These are phyloP conservation scores for Cottus gobio DNA, from an alignment of 2,113 vertebrate species.

Conservation along the genomic window DNA sequence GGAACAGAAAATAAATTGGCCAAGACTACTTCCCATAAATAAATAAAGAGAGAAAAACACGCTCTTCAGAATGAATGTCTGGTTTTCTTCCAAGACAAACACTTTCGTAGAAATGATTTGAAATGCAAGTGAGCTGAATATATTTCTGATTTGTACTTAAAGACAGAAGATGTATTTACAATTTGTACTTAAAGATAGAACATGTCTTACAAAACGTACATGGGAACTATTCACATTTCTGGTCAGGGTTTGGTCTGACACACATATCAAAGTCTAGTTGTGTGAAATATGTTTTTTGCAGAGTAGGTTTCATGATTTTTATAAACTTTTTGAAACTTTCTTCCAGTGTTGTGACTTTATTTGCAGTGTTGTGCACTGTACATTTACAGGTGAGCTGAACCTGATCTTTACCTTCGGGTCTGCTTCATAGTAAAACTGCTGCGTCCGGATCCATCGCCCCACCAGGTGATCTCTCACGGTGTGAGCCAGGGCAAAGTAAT, in stretches of 20 bases:
- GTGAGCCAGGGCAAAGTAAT: constrained; percentile 93
- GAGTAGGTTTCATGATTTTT: neutral
- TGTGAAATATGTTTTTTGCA: neutral
- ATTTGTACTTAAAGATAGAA: neutral
- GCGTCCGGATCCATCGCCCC: constrained; percentile 94
- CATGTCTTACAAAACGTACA: neutral
- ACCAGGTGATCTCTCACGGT: constrained; percentile 95
- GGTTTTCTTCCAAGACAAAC: constrained; percentile 1
- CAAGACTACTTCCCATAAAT: neutral
- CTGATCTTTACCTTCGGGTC: constrained; percentile 89
- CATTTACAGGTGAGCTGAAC: neutral
- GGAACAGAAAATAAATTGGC: neutral
- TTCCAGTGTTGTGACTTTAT: neutral
- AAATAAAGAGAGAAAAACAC: neutral
- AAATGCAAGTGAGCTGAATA: neutral
- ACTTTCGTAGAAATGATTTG: neutral
- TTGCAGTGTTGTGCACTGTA: neutral
- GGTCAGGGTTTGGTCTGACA: neutral
- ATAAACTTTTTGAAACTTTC: neutral
- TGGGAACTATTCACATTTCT: neutral
- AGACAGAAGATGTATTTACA: neutral
- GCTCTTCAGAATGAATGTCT: fast-evolving
- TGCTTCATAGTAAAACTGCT: constrained; percentile 93
- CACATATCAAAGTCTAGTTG: neutral
- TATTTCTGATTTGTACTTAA: neutral